Conservation (phyloP, 1,140 invertebrate species). For the Leptinotarsa defecta region DNA sequence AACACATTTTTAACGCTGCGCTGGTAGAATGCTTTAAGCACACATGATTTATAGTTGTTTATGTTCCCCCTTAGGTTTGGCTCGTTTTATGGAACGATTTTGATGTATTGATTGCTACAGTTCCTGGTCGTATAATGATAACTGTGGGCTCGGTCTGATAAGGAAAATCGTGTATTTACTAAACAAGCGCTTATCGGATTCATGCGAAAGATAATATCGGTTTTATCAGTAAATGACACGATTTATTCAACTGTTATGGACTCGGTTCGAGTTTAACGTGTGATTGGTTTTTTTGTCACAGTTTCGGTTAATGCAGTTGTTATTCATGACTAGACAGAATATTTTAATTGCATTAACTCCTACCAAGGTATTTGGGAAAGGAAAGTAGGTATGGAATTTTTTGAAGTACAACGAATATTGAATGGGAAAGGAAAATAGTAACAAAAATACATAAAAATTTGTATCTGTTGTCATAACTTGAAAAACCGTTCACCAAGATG, state of each 20-base stretch:
- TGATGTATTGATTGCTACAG: conserved; percentile 37
- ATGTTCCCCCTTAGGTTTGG: conserved; percentile 15
- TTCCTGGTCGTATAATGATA: conserved; percentile 36
- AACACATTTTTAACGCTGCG: conserved; percentile 14
- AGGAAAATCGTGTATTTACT: conserved; percentile 36
- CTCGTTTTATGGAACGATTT: conserved; percentile 29
- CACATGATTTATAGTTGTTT: conserved; percentile 19
- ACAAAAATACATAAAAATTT: no score
- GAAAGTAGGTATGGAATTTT: no score
- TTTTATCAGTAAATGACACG: conserved; percentile 6
- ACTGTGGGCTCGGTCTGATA: conserved; percentile 34
- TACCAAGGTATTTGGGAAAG: no score
- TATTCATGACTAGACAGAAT: no score
- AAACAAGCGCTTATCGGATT: conserved; percentile 18
- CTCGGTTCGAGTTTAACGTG: background rate
- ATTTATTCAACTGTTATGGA: background rate
- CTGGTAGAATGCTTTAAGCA: background rate
- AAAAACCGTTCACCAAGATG: no score
- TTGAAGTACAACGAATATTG: no score
- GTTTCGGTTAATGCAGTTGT: no score
- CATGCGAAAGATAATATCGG: background rate
- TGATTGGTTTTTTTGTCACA: background rate
- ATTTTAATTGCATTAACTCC: no score
- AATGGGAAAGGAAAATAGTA: no score
- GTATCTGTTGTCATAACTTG: no score